Conservation (phyloP, 35 echinoderm and acorn worm species). For the Anneissia japonica region DNA sequence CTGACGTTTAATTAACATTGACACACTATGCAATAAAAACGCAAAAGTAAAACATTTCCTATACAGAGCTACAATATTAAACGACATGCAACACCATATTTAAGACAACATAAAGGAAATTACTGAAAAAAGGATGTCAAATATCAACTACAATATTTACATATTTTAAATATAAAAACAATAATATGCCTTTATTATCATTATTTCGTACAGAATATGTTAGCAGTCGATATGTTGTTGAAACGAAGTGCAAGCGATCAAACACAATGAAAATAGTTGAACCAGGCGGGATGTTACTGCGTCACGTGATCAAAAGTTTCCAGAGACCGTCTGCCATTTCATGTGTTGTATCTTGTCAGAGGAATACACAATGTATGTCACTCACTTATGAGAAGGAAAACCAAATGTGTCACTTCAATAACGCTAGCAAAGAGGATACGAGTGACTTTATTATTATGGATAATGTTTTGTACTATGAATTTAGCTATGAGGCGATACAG, state of each 20-base stretch:
- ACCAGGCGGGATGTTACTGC: neutral
- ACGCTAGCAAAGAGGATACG: neutral
- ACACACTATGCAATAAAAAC: no score
- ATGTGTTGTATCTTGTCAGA: neutral
- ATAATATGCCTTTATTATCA: no score
- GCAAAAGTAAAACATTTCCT: no score
- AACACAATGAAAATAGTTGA: neutral
- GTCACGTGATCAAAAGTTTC: neutral
- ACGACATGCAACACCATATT: no score
- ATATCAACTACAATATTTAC: no score
- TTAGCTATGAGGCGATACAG: neutral
- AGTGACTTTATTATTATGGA: neutral
- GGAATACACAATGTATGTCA: neutral
- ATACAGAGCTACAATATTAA: no score
- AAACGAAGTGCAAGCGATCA: neutral
- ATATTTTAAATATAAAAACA: no score
- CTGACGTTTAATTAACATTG: no score
- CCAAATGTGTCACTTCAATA: neutral
- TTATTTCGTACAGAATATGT: neutral
- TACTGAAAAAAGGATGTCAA: no score
- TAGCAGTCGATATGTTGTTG: neutral
- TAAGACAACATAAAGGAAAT: no score
- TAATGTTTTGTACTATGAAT: neutral
- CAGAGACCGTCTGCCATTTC: neutral
- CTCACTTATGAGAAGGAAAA: neutral